phyloP scores from a whole-genome alignment of 2,113 vertebrate genomes.

The Crotalus tigris region DNA sequence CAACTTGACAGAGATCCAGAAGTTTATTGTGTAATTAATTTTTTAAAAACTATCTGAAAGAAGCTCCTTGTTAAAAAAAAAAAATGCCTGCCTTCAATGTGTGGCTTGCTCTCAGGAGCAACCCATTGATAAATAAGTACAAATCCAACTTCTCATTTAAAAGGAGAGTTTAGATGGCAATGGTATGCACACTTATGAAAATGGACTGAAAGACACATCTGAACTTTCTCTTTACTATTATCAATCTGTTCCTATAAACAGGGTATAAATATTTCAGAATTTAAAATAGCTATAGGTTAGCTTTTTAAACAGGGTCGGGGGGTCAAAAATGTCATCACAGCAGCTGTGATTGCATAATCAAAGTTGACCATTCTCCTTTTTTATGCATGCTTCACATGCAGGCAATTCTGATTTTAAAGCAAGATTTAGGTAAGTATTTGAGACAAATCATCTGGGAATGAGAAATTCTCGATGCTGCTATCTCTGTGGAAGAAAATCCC shows the following conservation, averaged over 20 bases:
- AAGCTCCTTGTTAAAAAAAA: slow-evolving; percentile 57
- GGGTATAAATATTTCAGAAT: slow-evolving; percentile 8
- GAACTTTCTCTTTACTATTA: not conserved
- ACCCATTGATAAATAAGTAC: slow-evolving; percentile 29
- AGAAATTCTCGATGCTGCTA: not conserved
- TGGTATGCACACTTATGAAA: not conserved
- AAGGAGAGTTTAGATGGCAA: not conserved
- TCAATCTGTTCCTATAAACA: not conserved
- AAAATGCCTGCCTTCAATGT: not conserved
- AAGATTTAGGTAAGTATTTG: not conserved
- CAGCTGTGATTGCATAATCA: not conserved
- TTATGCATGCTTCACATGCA: not conserved
- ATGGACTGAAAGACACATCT: not conserved
- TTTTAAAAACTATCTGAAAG: slow-evolving; percentile 56
- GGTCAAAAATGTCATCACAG: not conserved
- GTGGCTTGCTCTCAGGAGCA: slow-evolving; percentile 16
- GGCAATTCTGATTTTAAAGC: not conserved
- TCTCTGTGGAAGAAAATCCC: not conserved
- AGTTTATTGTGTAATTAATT: slow-evolving; percentile 63
- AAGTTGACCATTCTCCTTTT: not conserved
- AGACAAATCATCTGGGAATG: not conserved
- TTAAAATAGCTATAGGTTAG: not conserved
- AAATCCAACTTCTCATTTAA: slow-evolving; percentile 8
- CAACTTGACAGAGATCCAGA: slow-evolving; percentile 52
- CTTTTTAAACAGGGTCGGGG: not conserved